Evolutionary conservation across 2,888 invertebrate species (phyloP), one percentile per base, ranked within the genome.

Genomic region (Steromphala cineraria): DNA sequence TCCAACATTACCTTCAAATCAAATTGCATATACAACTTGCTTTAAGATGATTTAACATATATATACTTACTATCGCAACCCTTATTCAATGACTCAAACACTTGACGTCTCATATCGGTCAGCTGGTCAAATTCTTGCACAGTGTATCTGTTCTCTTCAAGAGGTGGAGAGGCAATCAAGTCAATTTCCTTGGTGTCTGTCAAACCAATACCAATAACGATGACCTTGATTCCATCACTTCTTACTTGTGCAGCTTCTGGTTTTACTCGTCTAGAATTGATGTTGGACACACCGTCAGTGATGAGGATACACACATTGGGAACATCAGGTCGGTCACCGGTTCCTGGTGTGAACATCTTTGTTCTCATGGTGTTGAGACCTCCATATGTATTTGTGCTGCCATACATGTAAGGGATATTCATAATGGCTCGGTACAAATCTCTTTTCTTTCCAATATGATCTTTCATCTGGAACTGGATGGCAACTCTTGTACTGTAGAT

Each of bases 371-470:
- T 83, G 7, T 84, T 74, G 0, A 91, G 81, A 13, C 88, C 90
- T 75, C 87, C 88, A 19, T 88, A 89, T 0, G 90, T 91, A 81
- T 91, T 90, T 1, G 91, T 91, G 78, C 89, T 89, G 10, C 89
- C 89, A 71, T 87, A 88, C 52, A 84, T 84, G 53, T 88, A 89
- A 13, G 84, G 86, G 24, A 89, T 87, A 0, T 80, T 78, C 52
- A 84, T 85, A 21, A 90, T 84, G 5, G 89, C 89, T 0, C 76
- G 74, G 56, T 83, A 81, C 1, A 90, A 79, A 4, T 87, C 88
- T 17, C 83, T 79, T 75, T 84, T 86, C 0, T 83, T 85, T 0
- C 46, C 80, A 28, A 62, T 80, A 76, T 81, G 89, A 17, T 80
- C 31, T 74, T 90, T 87, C 28, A 92, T 80, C 19, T 89, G 79